Percentiles rank a stretch among this genome's conserved stretches.
phyloP scores from a whole-genome alignment of 1,140 invertebrate species.

The Eufriesea mexicana region DNA sequence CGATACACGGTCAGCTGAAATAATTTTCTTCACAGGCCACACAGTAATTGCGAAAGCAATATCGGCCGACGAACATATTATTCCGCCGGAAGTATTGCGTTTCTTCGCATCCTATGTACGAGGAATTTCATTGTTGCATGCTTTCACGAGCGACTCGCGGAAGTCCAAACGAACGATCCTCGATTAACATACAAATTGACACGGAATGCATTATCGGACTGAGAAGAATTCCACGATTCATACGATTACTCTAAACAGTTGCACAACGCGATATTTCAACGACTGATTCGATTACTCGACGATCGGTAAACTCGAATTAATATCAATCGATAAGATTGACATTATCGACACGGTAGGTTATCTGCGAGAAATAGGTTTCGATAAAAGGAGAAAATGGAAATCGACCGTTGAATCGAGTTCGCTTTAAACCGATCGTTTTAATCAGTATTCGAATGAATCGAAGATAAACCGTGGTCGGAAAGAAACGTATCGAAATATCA shows the following conservation, averaged over 20 bases:
- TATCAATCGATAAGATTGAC: background rate
- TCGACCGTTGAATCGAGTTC: too few species aligned
- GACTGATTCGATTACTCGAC: background rate
- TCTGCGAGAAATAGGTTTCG: background rate
- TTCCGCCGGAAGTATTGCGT: conserved; percentile 11
- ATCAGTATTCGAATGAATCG: too few species aligned
- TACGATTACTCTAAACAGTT: background rate
- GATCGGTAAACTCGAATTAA: background rate
- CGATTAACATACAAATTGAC: conserved; percentile 29
- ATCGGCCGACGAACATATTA: background rate
- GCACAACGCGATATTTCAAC: background rate
- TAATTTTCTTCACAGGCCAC: conserved; percentile 14
- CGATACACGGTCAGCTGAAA: background rate
- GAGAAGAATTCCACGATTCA: background rate
- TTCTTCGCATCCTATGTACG: background rate
- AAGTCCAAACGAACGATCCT: background rate
- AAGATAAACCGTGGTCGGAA: background rate
- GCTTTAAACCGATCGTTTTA: background rate
- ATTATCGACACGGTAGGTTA: background rate
- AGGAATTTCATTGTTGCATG: conserved; percentile 26
- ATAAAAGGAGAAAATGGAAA: background rate
- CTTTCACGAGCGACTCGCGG: conserved; percentile 16
- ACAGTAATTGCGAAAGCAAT: conserved; percentile 8
- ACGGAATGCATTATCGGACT: background rate
- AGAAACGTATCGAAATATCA: background rate